These are phyloP conservation scores for Cantharis nigra DNA, from an alignment of 2,888 invertebrate genomes.

Conservation along the genomic window DNA sequence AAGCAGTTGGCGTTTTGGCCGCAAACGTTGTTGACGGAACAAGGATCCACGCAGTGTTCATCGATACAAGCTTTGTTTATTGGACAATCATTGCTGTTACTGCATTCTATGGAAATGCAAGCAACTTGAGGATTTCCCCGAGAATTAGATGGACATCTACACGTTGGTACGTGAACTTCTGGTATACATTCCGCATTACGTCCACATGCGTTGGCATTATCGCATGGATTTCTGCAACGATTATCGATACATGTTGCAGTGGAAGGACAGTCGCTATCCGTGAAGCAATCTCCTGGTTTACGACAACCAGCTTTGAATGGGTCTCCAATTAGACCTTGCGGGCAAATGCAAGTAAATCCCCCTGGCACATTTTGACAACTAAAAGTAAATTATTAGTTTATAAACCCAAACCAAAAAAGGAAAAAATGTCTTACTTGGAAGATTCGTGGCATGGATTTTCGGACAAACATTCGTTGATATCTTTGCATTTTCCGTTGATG, in stretches of 20 bases:
- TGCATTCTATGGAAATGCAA: slow-evolving; percentile 77
- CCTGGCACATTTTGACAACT: slow-evolving; percentile 78
- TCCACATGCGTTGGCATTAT: slow-evolving; percentile 69
- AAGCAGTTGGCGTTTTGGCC: slow-evolving; percentile 79
- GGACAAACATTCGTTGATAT: slow-evolving; percentile 77
- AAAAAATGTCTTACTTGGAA: slow-evolving; percentile 60
- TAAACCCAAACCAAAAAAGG: not conserved
- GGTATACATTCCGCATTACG: slow-evolving; percentile 76
- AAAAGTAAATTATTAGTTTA: slow-evolving; percentile 4
- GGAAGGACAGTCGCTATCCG: slow-evolving; percentile 78
- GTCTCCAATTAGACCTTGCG: slow-evolving; percentile 80
- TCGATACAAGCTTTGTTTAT: slow-evolving; percentile 75
- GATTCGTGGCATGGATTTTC: slow-evolving; percentile 78
- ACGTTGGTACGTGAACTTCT: slow-evolving; percentile 70
- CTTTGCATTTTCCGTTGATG: slow-evolving; percentile 70
- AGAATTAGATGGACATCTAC: slow-evolving; percentile 76
- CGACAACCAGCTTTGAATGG: slow-evolving; percentile 74
- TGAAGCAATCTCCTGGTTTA: slow-evolving; percentile 80
- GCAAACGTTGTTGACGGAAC: slow-evolving; percentile 79
- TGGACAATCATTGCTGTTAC: slow-evolving; percentile 76
- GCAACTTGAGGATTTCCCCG: slow-evolving; percentile 75
- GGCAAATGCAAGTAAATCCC: slow-evolving; percentile 76
- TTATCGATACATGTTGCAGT: slow-evolving; percentile 76
- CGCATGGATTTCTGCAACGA: slow-evolving; percentile 80
- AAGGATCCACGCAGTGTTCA: slow-evolving; percentile 81